phyloP scores from a whole-genome alignment of 2,113 vertebrate species.

The Beaufortia kweichowensis region DNA sequence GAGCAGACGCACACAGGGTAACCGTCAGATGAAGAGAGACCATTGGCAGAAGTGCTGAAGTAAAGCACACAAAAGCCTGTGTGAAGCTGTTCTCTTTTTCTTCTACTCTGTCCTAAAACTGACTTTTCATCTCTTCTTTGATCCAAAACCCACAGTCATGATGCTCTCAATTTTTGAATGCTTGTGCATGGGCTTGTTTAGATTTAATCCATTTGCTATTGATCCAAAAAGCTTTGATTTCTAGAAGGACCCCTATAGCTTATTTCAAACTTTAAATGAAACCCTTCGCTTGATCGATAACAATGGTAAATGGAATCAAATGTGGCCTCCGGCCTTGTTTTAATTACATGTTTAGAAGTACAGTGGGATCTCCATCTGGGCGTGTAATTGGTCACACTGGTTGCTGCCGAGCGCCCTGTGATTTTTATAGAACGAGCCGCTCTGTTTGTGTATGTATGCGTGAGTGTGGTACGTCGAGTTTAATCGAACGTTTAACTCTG shows the following conservation, averaged over 20 bases:
- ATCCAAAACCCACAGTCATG: slow-evolving; percentile 32
- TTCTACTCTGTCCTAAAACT: background rate
- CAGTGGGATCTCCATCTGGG: slow-evolving; percentile 32
- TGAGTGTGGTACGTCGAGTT: background rate
- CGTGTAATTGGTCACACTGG: slow-evolving; percentile 2
- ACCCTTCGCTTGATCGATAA: slow-evolving; percentile 68
- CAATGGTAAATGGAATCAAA: slow-evolving; percentile 61
- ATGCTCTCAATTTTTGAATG: slow-evolving; percentile 65
- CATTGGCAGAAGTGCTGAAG: slow-evolving; percentile 6
- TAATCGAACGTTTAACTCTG: background rate
- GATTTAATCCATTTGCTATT: slow-evolving; percentile 81
- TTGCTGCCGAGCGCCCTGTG: background rate
- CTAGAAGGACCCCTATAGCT: slow-evolving; percentile 65
- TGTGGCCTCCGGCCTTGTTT: slow-evolving; percentile 58
- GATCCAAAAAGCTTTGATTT: slow-evolving; percentile 73
- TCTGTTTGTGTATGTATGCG: background rate
- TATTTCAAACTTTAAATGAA: slow-evolving; percentile 73
- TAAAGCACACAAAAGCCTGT: slow-evolving; percentile 12
- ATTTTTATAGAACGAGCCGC: background rate
- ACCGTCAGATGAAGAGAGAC: slow-evolving; percentile 1
- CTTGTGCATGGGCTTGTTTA: slow-evolving; percentile 76
- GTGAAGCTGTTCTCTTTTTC: slow-evolving; percentile 19
- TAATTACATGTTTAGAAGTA: slow-evolving; percentile 58
- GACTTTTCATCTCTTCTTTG: background rate
- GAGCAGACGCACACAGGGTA: background rate